Evolutionary conservation across 2,113 vertebrate genomes (phyloP), one percentile per base, ranked within the genome.

Genomic region (Tamias sibiricus): DNA sequence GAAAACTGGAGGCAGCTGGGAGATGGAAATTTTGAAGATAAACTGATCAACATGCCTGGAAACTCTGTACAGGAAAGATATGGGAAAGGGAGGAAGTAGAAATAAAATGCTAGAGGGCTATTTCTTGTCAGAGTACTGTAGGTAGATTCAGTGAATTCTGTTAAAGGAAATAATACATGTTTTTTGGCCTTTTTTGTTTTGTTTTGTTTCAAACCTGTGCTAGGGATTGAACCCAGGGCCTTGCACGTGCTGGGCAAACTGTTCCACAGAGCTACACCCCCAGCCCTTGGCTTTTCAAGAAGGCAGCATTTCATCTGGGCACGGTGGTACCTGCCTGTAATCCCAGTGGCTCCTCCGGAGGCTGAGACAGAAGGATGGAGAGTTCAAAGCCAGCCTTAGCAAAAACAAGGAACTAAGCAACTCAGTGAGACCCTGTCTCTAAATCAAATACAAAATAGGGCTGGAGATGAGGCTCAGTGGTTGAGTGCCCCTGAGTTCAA

Each of bases 11-110:
- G 66, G 90, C 72, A 12, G 40, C 90, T 64, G 32, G 76, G 97
- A 93, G 92, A 86, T 75, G n/a, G 76, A n/a, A 11, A 12, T 82
- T 83, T 66, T 86, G 47, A 96, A 94, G 49, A 52, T 14, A 47
- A 86, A 97, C 94, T 26, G 37, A 72, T 95, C 87, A 59, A 17
- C 52, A 3, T 32, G 71, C 30, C 74, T 87, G 32, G 91, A 88
- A 97, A 87, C 24, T 72, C 90, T 85, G 40, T 62, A 40, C 32
- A 49, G 77, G 71, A 80, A 69, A 82, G 54, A 72, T 94, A 14
- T 1, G 6, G 80, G 88, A 57, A n/a, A 91, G 71, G 94, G 90
- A 77, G 0, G 9, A 85, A 8, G 49, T 82, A 14, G 59, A 87
- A 97, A 54, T 28, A 52, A 52, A 47, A 91, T 88, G 62, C 68